Evolutionary conservation across 2,888 invertebrate species (phyloP), one percentile per base, ranked within the genome.

Genomic region (Oligia strigilis): DNA sequence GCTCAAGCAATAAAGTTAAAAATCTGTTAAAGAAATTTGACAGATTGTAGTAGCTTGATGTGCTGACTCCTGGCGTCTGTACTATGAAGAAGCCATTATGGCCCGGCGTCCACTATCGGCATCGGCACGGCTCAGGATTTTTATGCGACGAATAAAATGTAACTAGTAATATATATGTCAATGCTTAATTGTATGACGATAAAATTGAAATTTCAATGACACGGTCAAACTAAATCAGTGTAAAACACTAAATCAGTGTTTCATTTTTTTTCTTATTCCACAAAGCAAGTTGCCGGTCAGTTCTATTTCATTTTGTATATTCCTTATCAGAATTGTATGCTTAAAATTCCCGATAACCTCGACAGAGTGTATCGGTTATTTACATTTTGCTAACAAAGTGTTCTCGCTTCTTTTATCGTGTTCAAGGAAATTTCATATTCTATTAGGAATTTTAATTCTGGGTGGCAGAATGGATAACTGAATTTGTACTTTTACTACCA

Each of bases 281-380:
- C 64, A 72, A 60, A 69, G 60, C 23, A 78, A 65, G 72, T 65
- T 46, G 52, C 72, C 23, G 69, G 69, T 77, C 72, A 87, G 64
- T 62, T 86, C 46, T 80, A 85, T 85, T 85, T 77, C 64, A 77
- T 81, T 82, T 74, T 76, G 69, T 70, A 81, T 85, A 85, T 88
- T 84, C n/a, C 66, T 82, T 86, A 84, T 84, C 89, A 77, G 78
- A 86, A 90, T 84, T 85, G 75, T 81, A 81, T 81, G 72, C 77
- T 77, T 78, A 82, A 85, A 89, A 81, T 81, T 81, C 36, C 71
- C 80, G 91, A 87, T 90, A 90, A 89, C 90, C 90, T 87, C 77
- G 60, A 76, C 77, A 75, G 77, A 89, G 89, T 89, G 85, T 90
- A 90, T 90, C 90, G 80, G 78, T 78, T 85, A 87, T 84, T 84